phyloP scores from a whole-genome alignment of 2,888 invertebrate genomes.

The Eupithecia vulgata region DNA sequence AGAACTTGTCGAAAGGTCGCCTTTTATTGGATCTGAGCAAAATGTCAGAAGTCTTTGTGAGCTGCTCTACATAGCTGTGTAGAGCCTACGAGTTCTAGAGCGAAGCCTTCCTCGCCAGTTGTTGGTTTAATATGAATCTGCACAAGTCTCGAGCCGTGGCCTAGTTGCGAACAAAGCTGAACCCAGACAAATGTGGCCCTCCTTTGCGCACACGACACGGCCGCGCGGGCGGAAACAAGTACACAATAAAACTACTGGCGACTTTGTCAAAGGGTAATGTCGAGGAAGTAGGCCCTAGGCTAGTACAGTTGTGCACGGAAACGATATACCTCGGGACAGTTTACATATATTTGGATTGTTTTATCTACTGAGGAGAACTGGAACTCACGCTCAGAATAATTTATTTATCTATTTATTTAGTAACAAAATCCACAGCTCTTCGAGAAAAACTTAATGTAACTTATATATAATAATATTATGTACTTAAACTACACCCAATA shows the following conservation, averaged over 20 bases:
- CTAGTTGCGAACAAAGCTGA: constrained; percentile 18
- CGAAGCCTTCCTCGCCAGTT: background rate
- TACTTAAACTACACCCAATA: no score
- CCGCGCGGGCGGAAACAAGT: background rate
- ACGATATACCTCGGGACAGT: background rate
- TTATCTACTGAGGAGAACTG: background rate
- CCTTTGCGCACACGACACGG: background rate
- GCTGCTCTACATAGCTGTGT: background rate
- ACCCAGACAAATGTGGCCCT: background rate
- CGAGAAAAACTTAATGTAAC: no score
- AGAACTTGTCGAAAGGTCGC: background rate
- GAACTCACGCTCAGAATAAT: background rate
- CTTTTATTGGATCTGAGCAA: background rate
- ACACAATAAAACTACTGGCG: constrained; percentile 12
- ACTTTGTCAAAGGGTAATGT: constrained; percentile 19
- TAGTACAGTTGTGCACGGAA: constrained; percentile 11
- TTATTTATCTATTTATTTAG: background rate
- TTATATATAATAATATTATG: no score
- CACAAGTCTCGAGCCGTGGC: constrained; percentile 5
- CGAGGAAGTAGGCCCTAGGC: background rate
- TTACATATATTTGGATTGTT: background rate
- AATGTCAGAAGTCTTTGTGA: background rate
- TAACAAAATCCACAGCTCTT: no score
- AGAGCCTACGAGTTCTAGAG: background rate
- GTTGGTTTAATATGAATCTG: constrained; percentile 6